phyloP scores from a whole-genome alignment of 2,888 invertebrate genomes.

The Chymomyza procnemis region DNA sequence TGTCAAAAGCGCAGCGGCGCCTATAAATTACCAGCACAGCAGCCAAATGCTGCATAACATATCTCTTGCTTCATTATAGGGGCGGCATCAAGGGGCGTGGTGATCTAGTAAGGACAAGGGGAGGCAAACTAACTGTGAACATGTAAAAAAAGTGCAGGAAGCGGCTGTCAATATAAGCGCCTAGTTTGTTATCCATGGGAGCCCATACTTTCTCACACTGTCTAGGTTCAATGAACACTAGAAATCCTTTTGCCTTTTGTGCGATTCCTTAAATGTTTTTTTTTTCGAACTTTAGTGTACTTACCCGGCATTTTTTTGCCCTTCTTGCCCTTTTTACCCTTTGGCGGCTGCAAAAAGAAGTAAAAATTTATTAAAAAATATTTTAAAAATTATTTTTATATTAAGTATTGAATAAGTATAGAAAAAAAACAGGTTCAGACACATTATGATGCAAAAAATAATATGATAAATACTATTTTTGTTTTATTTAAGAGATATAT shows the following conservation, averaged over 20 bases:
- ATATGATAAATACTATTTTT: too few relatives aligned
- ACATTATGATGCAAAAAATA: too few relatives aligned
- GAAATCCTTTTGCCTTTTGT: not conserved
- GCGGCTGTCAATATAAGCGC: not conserved
- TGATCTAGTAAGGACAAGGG: not conserved
- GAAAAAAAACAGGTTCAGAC: too few relatives aligned
- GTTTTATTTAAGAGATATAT: too few relatives aligned
- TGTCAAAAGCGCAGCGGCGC: constrained; percentile 8
- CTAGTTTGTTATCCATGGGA: not conserved
- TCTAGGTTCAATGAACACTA: not conserved
- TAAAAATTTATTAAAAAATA: not conserved
- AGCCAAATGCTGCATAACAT: not conserved
- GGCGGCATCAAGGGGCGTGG: too few relatives aligned
- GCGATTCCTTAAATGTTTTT: not conserved
- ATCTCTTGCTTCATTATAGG: not conserved
- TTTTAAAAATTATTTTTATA: not conserved
- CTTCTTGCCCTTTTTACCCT: constrained; percentile 76
- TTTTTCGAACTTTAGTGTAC: constrained; percentile 33
- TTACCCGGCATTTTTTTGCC: constrained; percentile 77
- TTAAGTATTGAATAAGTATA: too few relatives aligned
- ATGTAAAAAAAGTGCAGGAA: not conserved
- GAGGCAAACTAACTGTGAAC: not conserved
- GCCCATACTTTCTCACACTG: too few relatives aligned
- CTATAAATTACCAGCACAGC: constrained; percentile 4
- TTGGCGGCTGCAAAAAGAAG: constrained; percentile 73